Evolutionary conservation across 2,888 invertebrate species (phyloP).

Genomic region (Eristalis pertinax): DNA sequence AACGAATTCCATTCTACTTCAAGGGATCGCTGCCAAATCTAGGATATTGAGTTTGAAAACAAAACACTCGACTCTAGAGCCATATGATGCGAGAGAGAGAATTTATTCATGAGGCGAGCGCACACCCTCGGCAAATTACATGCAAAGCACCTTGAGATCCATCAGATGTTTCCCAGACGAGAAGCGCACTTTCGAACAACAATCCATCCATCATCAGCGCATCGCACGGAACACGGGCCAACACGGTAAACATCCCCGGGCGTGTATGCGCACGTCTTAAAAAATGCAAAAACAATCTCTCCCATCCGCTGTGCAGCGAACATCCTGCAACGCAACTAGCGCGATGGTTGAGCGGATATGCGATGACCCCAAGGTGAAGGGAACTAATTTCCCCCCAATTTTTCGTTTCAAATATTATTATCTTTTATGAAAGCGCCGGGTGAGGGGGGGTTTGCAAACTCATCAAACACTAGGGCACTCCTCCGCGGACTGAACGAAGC

Average conservation of each 20-base stretch:
- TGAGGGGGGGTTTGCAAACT: no score
- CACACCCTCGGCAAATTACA: background rate
- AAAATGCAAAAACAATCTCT: background rate
- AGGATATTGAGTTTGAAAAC: background rate
- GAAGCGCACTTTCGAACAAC: background rate
- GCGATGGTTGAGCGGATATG: background rate
- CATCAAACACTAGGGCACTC: background rate
- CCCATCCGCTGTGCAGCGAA: background rate
- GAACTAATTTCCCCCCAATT: background rate
- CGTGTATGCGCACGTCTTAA: background rate
- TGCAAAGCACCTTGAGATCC: background rate
- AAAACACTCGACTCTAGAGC: background rate
- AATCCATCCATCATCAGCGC: background rate
- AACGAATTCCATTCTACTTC: background rate
- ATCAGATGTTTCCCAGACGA: background rate
- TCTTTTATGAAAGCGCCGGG: background rate
- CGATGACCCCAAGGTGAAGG: background rate
- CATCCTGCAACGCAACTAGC: background rate
- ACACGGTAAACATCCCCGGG: background rate
- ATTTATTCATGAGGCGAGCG: background rate
- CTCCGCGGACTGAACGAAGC: background rate
- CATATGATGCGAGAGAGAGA: background rate
- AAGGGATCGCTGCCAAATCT: no score
- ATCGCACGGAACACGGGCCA: background rate
- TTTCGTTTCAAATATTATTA: background rate